A percentile compares a stretch with the other conserved stretches of the same genome.
phyloP scores from a whole-genome alignment of 2,113 vertebrate species.

The Thryonomys swinderianus region DNA sequence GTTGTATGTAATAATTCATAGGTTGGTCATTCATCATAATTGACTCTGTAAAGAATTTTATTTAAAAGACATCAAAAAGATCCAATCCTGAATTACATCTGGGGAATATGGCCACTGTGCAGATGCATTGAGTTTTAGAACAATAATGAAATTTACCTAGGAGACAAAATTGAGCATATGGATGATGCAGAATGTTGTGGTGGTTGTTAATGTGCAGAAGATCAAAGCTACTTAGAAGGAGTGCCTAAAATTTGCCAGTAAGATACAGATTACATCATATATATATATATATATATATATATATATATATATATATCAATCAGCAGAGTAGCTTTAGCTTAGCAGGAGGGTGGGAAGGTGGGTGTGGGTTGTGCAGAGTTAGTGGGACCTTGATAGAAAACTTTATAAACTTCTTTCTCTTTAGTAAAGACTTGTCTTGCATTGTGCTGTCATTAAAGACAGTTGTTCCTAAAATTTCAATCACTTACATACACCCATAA shows the following conservation, averaged over 20 bases:
- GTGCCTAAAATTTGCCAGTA: slow-evolving; percentile 60
- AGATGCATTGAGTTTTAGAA: slow-evolving; percentile 57
- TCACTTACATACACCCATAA: slow-evolving; percentile 78
- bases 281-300: slow-evolving; percentile 3
- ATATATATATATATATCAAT: too few species aligned
- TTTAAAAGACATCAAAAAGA: slow-evolving; percentile 81
- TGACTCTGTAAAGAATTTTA: slow-evolving; percentile 70
- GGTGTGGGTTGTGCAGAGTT: slow-evolving; percentile 22
- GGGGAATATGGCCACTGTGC: slow-evolving; percentile 70
- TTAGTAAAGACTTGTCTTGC: slow-evolving; percentile 66
- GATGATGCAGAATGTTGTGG: slow-evolving; percentile 66
- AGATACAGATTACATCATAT: slow-evolving; percentile 51
- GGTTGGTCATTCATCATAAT: slow-evolving; percentile 36
- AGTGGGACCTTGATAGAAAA: slow-evolving; percentile 76
- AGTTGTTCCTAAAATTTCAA: slow-evolving; percentile 66
- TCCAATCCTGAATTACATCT: slow-evolving; percentile 79
- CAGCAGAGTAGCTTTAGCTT: slow-evolving; percentile 61
- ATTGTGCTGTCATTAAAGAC: slow-evolving; percentile 64
- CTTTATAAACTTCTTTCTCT: slow-evolving; percentile 75
- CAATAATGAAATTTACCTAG: slow-evolving; percentile 67
- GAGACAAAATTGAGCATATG: slow-evolving; percentile 58
- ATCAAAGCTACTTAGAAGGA: slow-evolving; percentile 67
- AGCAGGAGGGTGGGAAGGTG: background rate
- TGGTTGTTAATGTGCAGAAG: slow-evolving; percentile 50
- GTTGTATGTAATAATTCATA: slow-evolving; percentile 67